Evolutionary conservation across 2,797 vertebrate genomes (phyloP), one percentile per base, ranked within the genome.

Genomic region (Eutrigla gurnardus): DNA sequence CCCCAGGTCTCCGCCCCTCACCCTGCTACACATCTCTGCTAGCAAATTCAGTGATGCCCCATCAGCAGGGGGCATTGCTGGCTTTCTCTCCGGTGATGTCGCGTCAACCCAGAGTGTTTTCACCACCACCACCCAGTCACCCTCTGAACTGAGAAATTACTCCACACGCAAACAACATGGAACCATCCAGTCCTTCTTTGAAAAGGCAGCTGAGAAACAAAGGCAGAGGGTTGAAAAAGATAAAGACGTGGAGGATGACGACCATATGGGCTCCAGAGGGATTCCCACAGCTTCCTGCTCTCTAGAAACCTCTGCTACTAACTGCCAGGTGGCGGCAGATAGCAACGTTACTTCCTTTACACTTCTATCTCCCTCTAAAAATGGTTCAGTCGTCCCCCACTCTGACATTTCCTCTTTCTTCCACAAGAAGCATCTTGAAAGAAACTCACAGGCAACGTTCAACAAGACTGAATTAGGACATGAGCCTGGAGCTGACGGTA

Each of bases 1-100:
- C 60, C 14, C 37, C 86, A 99, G 98, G 98, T 95, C 90, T 82
- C 98, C 97, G 2, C 95, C 98, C 0, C 93, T 99, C 78, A 96
- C 93, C 40, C 88, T 96, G 39, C 93, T 99, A 14, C 93, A 95
- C 64, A 89, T 99, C 59, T 97, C 94, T 0, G 97, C 96, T 32
- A 95, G 93, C 88, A 98, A 97, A 86, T 99, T 99, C 88, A 95
- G 84, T 0, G 91, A 95, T 1, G 86, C 90, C 45, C 89, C 91
- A 2, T 91, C 95, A 0, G 62, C 89, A 3, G 92, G 92, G n/a
- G 95, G 95, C 45, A 99, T 99, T 0, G 82, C 94, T 3, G 78
- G 89, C 79, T 99, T 99, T 86, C 89, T 99, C 52, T 96, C 79
- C 0, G 88, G 89, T 17, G 95, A 97, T 2, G 47, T 85, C 13